These are phyloP conservation scores for Mycteria americana DNA, from an alignment of 2,797 vertebrate species.

Conservation along the genomic window DNA sequence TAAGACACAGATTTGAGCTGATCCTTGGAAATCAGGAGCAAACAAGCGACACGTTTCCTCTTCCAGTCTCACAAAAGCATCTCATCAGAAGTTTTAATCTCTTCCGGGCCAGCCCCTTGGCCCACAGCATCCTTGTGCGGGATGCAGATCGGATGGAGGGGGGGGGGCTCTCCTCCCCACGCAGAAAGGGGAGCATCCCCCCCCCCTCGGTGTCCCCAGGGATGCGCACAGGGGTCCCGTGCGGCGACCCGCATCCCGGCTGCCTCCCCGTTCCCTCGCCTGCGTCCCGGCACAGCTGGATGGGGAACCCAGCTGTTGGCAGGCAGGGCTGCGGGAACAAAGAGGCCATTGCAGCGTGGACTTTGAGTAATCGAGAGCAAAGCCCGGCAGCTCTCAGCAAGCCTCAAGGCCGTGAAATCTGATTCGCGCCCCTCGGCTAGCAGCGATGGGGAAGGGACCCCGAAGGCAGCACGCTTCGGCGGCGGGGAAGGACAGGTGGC, in stretches of 20 bases:
- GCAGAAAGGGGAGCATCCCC: neutral
- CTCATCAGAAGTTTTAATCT: neutral
- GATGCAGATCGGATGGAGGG: rapidly evolving
- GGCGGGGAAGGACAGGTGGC: constrained; percentile 11
- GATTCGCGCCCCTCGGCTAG: neutral
- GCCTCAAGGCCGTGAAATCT: neutral
- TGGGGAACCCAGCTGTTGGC: neutral
- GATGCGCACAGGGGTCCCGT: rapidly evolving
- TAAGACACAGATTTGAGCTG: neutral
- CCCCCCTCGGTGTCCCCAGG: neutral
- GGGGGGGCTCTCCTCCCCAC: rapidly evolving
- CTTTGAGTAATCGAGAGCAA: neutral
- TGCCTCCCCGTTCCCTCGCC: neutral
- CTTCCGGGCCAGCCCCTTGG: neutral
- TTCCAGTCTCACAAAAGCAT: neutral
- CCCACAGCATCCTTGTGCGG: neutral
- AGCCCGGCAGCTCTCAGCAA: neutral
- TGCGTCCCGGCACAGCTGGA: neutral
- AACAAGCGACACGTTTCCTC: neutral
- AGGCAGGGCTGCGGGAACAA: neutral
- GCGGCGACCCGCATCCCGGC: neutral
- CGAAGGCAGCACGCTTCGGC: neutral
- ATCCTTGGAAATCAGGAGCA: neutral
- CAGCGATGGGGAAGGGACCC: neutral
- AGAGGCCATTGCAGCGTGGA: neutral